Evolutionary conservation across 2,797 vertebrate genomes (phyloP).

Genomic region (Toxotes lorentzi): DNA sequence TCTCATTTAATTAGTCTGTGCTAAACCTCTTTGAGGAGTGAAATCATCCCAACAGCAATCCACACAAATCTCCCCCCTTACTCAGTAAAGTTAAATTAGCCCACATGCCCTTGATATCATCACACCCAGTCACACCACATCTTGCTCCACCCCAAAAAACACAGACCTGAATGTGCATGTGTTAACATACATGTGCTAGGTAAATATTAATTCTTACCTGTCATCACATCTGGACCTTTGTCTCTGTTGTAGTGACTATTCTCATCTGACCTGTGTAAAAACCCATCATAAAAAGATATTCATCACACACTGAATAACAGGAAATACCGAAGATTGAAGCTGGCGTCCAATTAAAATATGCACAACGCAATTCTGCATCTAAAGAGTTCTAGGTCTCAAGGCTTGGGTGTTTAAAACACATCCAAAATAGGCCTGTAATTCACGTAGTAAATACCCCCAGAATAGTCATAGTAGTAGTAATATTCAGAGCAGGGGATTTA

Average conservation of each 20-base stretch:
- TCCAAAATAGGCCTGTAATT: constrained; percentile 7
- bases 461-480: too few species aligned
- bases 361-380: neutral
- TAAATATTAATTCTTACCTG: neutral
- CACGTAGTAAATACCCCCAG: constrained; percentile 15
- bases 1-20: constrained; percentile 79
- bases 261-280: neutral
- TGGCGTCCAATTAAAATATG: neutral
- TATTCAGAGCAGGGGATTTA: constrained; percentile 68
- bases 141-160: constrained; percentile 10
- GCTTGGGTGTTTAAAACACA: neutral
- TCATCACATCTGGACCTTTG: constrained; percentile 8
- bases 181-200: constrained; percentile 6
- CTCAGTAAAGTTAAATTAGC: constrained; percentile 49
- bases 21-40: constrained; percentile 79
- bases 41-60: constrained; percentile 72
- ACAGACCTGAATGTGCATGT: constrained; percentile 28
- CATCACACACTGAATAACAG: neutral
- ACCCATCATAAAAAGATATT: neutral
- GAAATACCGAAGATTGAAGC: neutral
- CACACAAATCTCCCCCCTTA: constrained; percentile 71
- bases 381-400: neutral
- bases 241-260: neutral
- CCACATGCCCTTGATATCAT: constrained; percentile 62
- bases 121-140: constrained; percentile 11